These are phyloP conservation scores for Drosophila monieri DNA, from an alignment of 2,888 invertebrate species.

Conservation along the genomic window DNA sequence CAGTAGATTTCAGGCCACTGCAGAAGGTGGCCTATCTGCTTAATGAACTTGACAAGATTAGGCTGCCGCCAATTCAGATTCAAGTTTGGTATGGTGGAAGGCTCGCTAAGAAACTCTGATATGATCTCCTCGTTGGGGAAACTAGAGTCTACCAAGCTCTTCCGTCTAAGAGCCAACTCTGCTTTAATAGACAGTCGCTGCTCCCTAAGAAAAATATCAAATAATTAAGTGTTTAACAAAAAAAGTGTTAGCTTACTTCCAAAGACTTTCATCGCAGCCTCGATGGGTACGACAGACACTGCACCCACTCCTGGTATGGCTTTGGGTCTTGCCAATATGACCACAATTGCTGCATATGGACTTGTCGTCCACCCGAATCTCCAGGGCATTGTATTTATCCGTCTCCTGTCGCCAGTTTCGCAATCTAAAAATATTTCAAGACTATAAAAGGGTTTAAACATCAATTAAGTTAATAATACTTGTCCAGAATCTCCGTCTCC, in stretches of 20 bases:
- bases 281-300: constrained; percentile 86
- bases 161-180: constrained; percentile 88
- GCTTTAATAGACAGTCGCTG: constrained; percentile 87
- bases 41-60: constrained; percentile 88
- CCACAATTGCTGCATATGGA: constrained; percentile 89
- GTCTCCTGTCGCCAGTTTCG: constrained; percentile 87
- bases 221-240: background rate
- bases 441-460: background rate
- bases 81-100: constrained; percentile 85
- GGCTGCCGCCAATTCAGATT: constrained; percentile 88
- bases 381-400: constrained; percentile 85
- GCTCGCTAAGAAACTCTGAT: constrained; percentile 88
- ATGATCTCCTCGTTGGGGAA: constrained; percentile 91
- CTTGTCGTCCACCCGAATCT: constrained; percentile 85
- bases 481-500: constrained; percentile 87
- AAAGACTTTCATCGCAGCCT: constrained; percentile 87
- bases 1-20: constrained; percentile 91
- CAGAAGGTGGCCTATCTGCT: constrained; percentile 87
- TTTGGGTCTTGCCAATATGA: constrained; percentile 87
- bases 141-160: constrained; percentile 86
- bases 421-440: constrained; percentile 81
- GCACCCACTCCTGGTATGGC: constrained; percentile 88
- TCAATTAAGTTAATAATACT: constrained; percentile 82
- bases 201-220: constrained; percentile 84
- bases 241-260: constrained; percentile 85